Base-by-base conservation (phyloP, 2,113 vertebrate species). In the Apteryx owenii region DNA sequence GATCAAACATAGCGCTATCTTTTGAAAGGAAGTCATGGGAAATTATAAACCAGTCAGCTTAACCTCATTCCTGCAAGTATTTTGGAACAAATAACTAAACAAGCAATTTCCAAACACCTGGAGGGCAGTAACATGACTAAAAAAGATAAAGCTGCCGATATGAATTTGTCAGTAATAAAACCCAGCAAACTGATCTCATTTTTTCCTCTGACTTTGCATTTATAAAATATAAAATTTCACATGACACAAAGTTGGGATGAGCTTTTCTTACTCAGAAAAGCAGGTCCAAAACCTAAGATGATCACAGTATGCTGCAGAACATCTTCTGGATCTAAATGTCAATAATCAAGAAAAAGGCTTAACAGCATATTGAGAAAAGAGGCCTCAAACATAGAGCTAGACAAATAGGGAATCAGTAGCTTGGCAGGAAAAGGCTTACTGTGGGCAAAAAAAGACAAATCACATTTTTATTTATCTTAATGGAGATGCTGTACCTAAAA, bases 391-490 rank as follows among this genome's bases (percentile, higher is more conserved):
- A 28, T 18, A 0, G 2, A 90, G 28, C 38, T 12, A 60, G 40
- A 81, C 15, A 84, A 70, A 86, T 16, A 7, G 0, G 22, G 26
- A 89, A 11, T 9, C 44, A 84, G 68, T 3, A 72, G 58, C 54
- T 71, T 81, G 69, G 72, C 81, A 89, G 73, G 3, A 91, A 85
- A 68, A 87, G 73, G 28, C 28, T 85, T 56, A 81, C 48, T 42
- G 40, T 29, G 31, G 38, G 69, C 4, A 89, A 76, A 93, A 69
- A 58, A 50, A 23, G 46, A 46, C 38, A 91, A 89, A 85, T 68
- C 73, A 51, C 4, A 31, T 23, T 81, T 95, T 85, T 92, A 56
- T 81, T 91, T 95, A 72, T 72, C 42, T 58, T 89, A 88, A 89
- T 44, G 26, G 51, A 16, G 2, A 89, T 82, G 56, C 28, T 77